Base-by-base conservation (phyloP, 2,113 vertebrate genomes). In the Paraplagusia blochii region DNA sequence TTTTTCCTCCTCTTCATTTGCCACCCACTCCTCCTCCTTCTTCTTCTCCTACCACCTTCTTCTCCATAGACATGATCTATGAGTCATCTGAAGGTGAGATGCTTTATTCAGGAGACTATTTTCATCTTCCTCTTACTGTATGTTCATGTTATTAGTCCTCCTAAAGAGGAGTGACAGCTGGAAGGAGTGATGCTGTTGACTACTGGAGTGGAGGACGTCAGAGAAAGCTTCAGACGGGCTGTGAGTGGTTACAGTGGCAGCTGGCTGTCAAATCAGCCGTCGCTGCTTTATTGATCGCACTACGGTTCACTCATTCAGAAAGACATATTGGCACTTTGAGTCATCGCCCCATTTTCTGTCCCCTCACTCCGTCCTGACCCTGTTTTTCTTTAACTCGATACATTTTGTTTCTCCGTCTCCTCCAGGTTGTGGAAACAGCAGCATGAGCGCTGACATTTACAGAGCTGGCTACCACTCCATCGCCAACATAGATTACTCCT, bases 381-480 rank as follows among this genome's bases (percentile, higher is more conserved):
- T 52, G 1, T 11, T 50, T n/a, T 51, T 12, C 33, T 39, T 42
- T 52, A 15, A n/a, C 5, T 62, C 12, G 8, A 1, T 17, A 16
- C 10, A 33, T 51, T 39, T 1, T 49, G 16, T 15, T 4, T n/a
- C 70, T 15, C 8, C 8, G 52, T 66, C 66, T 63, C 29, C 1
- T 40, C 1, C 82, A 97, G 95, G 96, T 72, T 97, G 95, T n/a
- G 95, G 95, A 16, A 98, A 92, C 88, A 97, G 95, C 2, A 88
- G 92, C 29, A 75, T 97, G 89, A 97, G 95, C 50, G 77, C 88
- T 0, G 91, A 96, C 63, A 90, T 97, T 67, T 88, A 91, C 69
- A 65, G 54, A 2, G 84, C 90, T 1, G 94, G 94, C 36, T 93
- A 93, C 80, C 79, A 44, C 13, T 74, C 91, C 16, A 90, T 98